A percentile compares a stretch with the other conserved stretches of the same genome.
These are phyloP conservation scores for Pectinophora gossypiella DNA, from an alignment of 1,140 invertebrate species.

Conservation along the genomic window DNA sequence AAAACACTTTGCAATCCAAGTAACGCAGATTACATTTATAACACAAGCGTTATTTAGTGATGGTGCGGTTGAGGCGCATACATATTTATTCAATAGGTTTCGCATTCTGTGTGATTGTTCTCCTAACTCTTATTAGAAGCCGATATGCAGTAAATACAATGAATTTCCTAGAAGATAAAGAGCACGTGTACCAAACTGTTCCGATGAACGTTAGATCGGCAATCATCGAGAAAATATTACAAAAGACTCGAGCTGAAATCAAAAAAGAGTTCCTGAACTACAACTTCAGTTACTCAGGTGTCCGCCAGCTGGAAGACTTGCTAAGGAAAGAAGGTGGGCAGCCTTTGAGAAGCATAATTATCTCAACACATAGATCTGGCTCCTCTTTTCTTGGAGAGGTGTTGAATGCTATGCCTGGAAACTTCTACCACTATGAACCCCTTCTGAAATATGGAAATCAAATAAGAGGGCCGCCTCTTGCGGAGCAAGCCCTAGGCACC, in stretches of 20 bases:
- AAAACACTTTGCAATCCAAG: too few species aligned
- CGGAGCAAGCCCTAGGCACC: conserved; percentile 78
- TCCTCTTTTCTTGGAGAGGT: conserved; percentile 92
- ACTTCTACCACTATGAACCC: conserved; percentile 93
- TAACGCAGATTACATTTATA: too few species aligned
- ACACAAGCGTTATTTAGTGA: too few species aligned
- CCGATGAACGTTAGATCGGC: conserved; percentile 55
- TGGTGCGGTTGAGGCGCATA: too few species aligned
- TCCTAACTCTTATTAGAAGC: too few species aligned
- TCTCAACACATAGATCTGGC: conserved; percentile 90
- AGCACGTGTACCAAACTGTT: too few species aligned
- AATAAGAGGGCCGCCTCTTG: conserved; percentile 81
- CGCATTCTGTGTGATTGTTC: too few species aligned
- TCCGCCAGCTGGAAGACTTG: conserved; percentile 77
- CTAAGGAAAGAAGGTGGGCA: conserved; percentile 80
- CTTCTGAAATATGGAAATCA: conserved; percentile 87
- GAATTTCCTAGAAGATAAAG: too few species aligned
- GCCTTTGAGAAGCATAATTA: conserved; percentile 84
- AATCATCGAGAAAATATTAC: conserved; percentile 53
- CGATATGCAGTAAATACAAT: too few species aligned
- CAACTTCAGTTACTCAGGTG: conserved; percentile 56
- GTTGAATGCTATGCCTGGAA: conserved; percentile 87
- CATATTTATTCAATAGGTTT: too few species aligned
- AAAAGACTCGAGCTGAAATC: conserved; percentile 54
- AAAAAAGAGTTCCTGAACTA: conserved; percentile 50